phyloP scores from a whole-genome alignment of 2,888 invertebrate genomes.

The Iphiclides podalirius region DNA sequence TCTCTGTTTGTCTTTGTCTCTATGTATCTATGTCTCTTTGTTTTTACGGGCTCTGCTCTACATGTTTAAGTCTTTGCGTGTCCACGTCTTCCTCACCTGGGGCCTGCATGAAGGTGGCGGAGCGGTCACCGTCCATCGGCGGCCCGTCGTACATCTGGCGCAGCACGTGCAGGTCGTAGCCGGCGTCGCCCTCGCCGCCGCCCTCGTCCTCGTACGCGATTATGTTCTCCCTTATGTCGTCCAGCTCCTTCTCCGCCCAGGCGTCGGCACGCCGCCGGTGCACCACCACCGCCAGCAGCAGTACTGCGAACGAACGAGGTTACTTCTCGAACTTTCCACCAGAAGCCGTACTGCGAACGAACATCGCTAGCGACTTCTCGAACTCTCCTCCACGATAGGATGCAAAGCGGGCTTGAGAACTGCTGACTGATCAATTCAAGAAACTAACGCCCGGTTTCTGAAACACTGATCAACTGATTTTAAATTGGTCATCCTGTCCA shows the following conservation, averaged over 20 bases:
- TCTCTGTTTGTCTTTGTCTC: too few species aligned
- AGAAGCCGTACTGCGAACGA: too few species aligned
- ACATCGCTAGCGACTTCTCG: too few species aligned
- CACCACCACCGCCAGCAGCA: constrained; percentile 94
- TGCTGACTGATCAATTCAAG: too few species aligned
- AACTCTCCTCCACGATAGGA: too few species aligned
- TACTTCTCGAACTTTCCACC: background rate
- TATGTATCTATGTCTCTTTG: too few species aligned
- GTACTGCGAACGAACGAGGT: constrained; percentile 74
- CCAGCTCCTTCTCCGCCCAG: constrained; percentile 93
- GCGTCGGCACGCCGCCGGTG: constrained; percentile 92
- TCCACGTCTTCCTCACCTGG: constrained; percentile 56
- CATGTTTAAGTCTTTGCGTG: too few species aligned
- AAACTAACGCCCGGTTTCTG: too few species aligned
- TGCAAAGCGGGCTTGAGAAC: too few species aligned
- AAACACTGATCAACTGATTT: too few species aligned
- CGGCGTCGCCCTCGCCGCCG: constrained; percentile 98
- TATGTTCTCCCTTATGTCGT: constrained; percentile 98
- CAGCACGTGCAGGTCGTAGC: constrained; percentile 92
- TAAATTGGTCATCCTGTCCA: too few species aligned
- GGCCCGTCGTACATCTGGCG: constrained; percentile 83
- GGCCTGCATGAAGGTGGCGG: constrained; percentile 64
- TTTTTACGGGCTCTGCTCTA: too few species aligned
- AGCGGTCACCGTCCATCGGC: constrained; percentile 72
- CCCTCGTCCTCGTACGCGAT: constrained; percentile 99